Evolutionary conservation across 2,888 invertebrate genomes (phyloP).

Genomic region (Ophraella communa): DNA sequence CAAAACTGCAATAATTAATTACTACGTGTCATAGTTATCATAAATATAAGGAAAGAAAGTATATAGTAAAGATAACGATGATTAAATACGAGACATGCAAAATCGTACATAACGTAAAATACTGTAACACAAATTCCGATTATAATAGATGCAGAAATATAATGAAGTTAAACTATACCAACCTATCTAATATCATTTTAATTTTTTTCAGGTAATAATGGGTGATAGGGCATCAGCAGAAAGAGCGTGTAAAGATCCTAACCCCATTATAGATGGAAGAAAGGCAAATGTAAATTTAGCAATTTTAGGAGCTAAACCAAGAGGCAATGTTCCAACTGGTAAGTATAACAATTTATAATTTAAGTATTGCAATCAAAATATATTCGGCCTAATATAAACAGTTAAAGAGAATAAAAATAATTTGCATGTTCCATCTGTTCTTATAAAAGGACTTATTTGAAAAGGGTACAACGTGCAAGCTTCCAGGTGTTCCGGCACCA

Average conservation of each 20-base stretch:
- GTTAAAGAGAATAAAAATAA: neutral
- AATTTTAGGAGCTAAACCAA: slow-evolving; percentile 95
- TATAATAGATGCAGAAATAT: too few species aligned
- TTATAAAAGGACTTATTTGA: neutral
- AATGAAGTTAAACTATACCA: too few species aligned
- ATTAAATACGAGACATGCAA: neutral
- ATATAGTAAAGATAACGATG: neutral
- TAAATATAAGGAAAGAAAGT: neutral
- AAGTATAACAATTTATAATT: slow-evolving; percentile 56
- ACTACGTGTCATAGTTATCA: neutral
- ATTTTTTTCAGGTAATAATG: slow-evolving; percentile 87
- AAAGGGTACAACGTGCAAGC: slow-evolving; percentile 10
- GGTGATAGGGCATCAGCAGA: slow-evolving; percentile 93
- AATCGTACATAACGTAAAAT: too few species aligned
- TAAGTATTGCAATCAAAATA: too few species aligned
- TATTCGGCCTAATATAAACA: too few species aligned
- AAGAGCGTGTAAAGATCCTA: slow-evolving; percentile 96
- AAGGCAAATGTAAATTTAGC: slow-evolving; percentile 99
- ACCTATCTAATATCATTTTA: slow-evolving; percentile 40
- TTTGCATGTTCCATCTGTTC: slow-evolving; percentile 2
- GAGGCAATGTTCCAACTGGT: slow-evolving; percentile 86
- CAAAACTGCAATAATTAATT: neutral
- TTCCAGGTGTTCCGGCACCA: slow-evolving; percentile 35
- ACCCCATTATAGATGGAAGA: slow-evolving; percentile 97
- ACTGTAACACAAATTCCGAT: too few species aligned